Percentiles rank a stretch among this genome's conserved stretches.
These are phyloP conservation scores for Metacarcinus magister DNA, from an alignment of 2,888 invertebrate species.

Conservation along the genomic window DNA sequence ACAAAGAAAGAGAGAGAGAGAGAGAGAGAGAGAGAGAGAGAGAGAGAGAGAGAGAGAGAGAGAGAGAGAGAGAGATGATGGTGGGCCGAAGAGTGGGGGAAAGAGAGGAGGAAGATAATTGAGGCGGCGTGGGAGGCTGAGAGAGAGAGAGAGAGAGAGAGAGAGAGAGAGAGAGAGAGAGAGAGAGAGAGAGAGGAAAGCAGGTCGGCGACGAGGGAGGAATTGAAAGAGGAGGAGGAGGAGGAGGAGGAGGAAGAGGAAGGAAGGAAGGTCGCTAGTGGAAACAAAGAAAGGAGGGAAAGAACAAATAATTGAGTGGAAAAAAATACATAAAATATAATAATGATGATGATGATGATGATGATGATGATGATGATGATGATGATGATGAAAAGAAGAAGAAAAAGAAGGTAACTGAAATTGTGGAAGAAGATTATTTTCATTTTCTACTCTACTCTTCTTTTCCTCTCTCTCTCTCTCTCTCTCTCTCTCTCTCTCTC, in stretches of 20 bases:
- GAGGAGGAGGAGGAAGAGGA: constrained; percentile 9
- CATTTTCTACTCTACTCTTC: no score
- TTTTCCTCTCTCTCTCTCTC: background rate
- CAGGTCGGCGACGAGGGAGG: background rate
- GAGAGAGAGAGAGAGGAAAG: background rate
- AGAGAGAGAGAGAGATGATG: background rate
- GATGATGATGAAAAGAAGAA: background rate
- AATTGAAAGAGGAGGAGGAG: background rate
- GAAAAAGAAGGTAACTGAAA: background rate
- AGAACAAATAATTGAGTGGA: background rate
- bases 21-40: no score
- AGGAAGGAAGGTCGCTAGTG: background rate
- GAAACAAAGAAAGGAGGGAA: background rate
- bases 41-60: background rate
- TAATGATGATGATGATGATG: background rate
- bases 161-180: background rate
- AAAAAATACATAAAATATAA: background rate
- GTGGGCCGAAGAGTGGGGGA: background rate
- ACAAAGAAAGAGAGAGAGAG: no score
- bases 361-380: background rate
- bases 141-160: constrained; percentile 26
- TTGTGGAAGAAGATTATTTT: no score
- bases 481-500: background rate
- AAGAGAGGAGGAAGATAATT: background rate
- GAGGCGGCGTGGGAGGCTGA: background rate